phyloP scores from a whole-genome alignment of 92 coral and sea anemone species.

The Metridium senile region DNA sequence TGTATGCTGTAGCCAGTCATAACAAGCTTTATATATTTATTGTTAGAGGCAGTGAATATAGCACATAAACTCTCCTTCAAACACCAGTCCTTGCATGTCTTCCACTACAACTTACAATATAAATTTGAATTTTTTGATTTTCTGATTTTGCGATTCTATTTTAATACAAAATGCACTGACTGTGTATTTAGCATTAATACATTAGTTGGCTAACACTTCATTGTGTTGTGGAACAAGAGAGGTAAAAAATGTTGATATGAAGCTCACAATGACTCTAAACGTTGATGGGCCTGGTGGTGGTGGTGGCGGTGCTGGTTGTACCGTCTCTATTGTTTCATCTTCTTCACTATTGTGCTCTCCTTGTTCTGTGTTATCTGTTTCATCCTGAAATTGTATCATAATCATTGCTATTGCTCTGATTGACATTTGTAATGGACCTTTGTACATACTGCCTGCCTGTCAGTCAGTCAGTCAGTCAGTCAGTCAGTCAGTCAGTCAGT shows the following conservation, averaged over 20 bases:
- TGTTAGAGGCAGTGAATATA: too few species aligned
- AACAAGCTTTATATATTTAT: too few species aligned
- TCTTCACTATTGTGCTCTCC: constrained; percentile 36
- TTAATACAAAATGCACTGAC: too few species aligned
- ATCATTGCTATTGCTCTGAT: background rate
- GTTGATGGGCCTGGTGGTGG: constrained; percentile 81
- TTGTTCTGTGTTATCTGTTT: constrained; percentile 35
- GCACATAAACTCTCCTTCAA: too few species aligned
- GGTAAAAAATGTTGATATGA: constrained; percentile 90
- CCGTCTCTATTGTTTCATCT: constrained; percentile 35
- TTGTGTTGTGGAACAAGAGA: constrained; percentile 80
- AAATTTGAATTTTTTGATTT: too few species aligned
- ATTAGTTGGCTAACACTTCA: constrained; percentile 15
- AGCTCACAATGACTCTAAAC: constrained; percentile 73
- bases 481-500: too few species aligned
- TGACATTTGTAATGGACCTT: background rate
- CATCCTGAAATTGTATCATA: constrained; percentile 14
- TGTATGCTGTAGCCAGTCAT: too few species aligned
- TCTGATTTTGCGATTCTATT: too few species aligned
- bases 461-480: too few species aligned
- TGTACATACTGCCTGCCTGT: too few species aligned
- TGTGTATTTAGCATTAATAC: background rate
- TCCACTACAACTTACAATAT: too few species aligned
- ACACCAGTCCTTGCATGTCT: too few species aligned
- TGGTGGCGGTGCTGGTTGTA: constrained; percentile 36